Base-by-base conservation (phyloP, 2,888 invertebrate genomes). In the Tryphoninae sp. region DNA sequence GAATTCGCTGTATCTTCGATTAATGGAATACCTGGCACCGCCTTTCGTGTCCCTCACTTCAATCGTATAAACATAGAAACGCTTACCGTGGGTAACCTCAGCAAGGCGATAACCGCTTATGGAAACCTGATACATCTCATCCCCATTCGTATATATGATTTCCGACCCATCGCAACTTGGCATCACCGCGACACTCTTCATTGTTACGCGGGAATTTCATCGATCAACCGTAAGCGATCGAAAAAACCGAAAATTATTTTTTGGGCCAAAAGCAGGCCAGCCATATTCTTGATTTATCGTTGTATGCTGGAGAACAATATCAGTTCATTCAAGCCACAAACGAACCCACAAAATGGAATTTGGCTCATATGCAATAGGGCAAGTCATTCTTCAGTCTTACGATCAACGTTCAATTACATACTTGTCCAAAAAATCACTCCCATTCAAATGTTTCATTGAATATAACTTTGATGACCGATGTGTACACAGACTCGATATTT, bases 1-100 rank as follows among this genome's bases (percentile, higher is more conserved):
- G 89, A 94, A 94, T 86, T 94, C 93, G 81, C 93, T 93, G 88
- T 94, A 94, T 87, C 94, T 90, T 87, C 92, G 93, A 85, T 94
- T 93, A 62, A 93, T 89, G 81, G 92, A 91, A 78, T 92, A 90
- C 81, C 89, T 90, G 22, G 90, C 89, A 73, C 90, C 89, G 71
- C 89, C 90, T 75, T 89, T 89, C n/a, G 88, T 82, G 33, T 90
- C 87, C 51, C 88, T 77, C 55, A 93, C 89, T 87, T 93, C 92
- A 74, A 93, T 88, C 19, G 91, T 89, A 83, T 93, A 93, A 81
- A 93, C 93, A 88, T 93, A 92, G 86, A 92, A 92, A 8, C 92
- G 91, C 80, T 92, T 93, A 74, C 91, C 91, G 79, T 92, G 91
- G 71, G 92, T 89, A 84, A 92, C 91, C 72, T 92, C 91, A 71